These are phyloP conservation scores for Capromys pilorides DNA, from an alignment of 2,797 vertebrate genomes.

Conservation along the genomic window DNA sequence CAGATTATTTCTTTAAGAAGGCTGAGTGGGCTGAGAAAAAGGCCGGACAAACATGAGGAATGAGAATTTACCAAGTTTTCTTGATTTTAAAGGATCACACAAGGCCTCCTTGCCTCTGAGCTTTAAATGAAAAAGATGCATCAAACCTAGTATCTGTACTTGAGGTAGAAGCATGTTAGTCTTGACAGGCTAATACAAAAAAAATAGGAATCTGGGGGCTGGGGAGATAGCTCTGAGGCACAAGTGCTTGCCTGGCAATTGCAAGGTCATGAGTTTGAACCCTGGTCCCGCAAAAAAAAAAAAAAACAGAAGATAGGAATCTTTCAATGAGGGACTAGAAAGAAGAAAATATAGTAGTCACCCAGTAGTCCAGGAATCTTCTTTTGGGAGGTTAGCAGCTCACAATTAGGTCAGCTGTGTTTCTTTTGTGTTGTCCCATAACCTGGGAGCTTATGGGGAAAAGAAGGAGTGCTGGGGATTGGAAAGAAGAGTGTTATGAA, in stretches of 20 bases:
- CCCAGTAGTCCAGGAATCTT: not conserved
- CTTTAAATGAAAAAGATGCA: not conserved
- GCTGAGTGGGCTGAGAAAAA: not conserved
- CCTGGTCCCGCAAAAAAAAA: too few relatives aligned
- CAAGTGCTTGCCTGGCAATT: too few relatives aligned
- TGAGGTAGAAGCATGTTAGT: not conserved
- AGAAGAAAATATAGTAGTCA: not conserved
- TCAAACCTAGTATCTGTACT: not conserved
- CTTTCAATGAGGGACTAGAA: not conserved
- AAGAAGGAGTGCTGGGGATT: not conserved
- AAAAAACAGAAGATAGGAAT: too few relatives aligned
- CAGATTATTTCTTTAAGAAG: slow-evolving; percentile 35
- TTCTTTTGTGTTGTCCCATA: not conserved
- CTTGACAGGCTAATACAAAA: slow-evolving; percentile 6
- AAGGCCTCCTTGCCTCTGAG: not conserved
- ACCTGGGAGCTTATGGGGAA: not conserved
- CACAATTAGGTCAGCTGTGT: not conserved
- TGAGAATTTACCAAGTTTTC: not conserved
- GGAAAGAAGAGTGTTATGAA: not conserved
- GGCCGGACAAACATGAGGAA: not conserved
- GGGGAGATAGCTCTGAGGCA: too few relatives aligned
- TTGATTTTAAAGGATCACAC: slow-evolving; percentile 14
- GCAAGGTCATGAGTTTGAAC: too few relatives aligned
- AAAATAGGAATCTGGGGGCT: too few relatives aligned
- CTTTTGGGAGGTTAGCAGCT: not conserved